Evolutionary conservation across 2,888 invertebrate genomes (phyloP), one percentile per base, ranked within the genome.

Genomic region (Esperia sulphurella): DNA sequence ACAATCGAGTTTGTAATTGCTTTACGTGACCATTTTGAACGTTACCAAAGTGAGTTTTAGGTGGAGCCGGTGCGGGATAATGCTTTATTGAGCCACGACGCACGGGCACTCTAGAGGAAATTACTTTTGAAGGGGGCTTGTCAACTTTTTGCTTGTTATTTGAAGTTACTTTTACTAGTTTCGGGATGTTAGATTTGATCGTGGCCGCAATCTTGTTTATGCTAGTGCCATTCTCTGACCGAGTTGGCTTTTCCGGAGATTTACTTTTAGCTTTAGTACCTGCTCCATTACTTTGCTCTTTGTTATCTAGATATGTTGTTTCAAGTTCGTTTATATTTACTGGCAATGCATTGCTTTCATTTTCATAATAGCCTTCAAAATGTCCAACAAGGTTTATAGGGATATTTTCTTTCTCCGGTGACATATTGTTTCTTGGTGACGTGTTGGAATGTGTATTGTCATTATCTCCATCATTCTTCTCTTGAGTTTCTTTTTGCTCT

Each of bases 1-100:
- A 88, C 44, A 90, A 63, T 54, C 79, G 78, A 37, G 82, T 80
- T 69, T 90, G 90, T 51, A 90, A 64, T 57, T 90, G 86, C 60
- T 87, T 89, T 1, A 90, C 89, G 52, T 83, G 81, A 10, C 90
- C 90, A 58, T 73, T 89, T 70, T 83, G 85, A 50, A 90, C 71
- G 56, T 82, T 83, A 28, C 86, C 83, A 57, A 90, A 90, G 51
- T 86, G 84, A 37, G 74, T 52, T 71, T 85, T 89, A n/a, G 86
- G 86, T 21, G 89, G 88, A n/a, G 78, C 71, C 3, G 88, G 88
- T 3, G 85, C 83, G 46, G 82, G 79, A 54, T 83, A 75, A 54
- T 83, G 83, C 57, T 89, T 88, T 33, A 78, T 44, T 28, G 87
- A 86, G 47, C 71, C 65, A 50, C 79, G 75, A 45, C 90, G 78